Evolutionary conservation across 2,797 vertebrate species (phyloP).

Genomic region (Capromys pilorides): DNA sequence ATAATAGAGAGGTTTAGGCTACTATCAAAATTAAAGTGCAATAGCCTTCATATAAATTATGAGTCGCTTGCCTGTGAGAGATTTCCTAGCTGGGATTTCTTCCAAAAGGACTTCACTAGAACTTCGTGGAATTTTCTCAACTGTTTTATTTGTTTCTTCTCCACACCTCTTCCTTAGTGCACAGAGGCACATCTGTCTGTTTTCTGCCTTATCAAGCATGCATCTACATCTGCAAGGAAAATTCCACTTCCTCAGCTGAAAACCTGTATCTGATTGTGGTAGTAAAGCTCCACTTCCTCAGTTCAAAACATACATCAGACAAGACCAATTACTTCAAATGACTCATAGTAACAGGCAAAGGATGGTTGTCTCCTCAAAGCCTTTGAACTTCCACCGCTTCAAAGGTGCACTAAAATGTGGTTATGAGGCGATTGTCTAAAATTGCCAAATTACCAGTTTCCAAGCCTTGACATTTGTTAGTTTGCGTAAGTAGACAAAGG

Average conservation of each 20-base stretch:
- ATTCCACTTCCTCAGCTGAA: constrained; percentile 89
- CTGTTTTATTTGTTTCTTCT: constrained; percentile 85
- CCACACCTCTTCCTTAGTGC: constrained; percentile 86
- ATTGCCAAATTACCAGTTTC: constrained; percentile 89
- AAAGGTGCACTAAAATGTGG: constrained; percentile 89
- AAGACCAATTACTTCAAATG: constrained; percentile 94
- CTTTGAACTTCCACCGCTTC: constrained; percentile 92
- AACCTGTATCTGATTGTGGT: constrained; percentile 93
- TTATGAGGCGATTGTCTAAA: constrained; percentile 88
- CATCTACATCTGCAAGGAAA: constrained; percentile 91
- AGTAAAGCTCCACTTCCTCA: constrained; percentile 91
- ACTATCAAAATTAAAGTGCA: constrained; percentile 80
- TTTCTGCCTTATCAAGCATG: constrained; percentile 89
- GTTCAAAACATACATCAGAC: constrained; percentile 91
- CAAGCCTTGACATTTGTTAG: constrained; percentile 87
- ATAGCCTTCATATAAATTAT: constrained; percentile 78
- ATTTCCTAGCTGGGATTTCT: constrained; percentile 82
- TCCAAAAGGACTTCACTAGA: constrained; percentile 84
- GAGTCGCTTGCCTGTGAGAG: constrained; percentile 79
- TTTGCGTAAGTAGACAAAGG: constrained; percentile 76
- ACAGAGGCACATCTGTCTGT: constrained; percentile 89
- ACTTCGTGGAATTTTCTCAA: constrained; percentile 85
- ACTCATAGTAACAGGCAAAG: constrained; percentile 88
- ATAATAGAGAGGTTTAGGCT: constrained; percentile 62
- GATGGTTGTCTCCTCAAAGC: constrained; percentile 83